phyloP scores from a whole-genome alignment of 1,140 invertebrate species.

The Triops cancriformis region DNA sequence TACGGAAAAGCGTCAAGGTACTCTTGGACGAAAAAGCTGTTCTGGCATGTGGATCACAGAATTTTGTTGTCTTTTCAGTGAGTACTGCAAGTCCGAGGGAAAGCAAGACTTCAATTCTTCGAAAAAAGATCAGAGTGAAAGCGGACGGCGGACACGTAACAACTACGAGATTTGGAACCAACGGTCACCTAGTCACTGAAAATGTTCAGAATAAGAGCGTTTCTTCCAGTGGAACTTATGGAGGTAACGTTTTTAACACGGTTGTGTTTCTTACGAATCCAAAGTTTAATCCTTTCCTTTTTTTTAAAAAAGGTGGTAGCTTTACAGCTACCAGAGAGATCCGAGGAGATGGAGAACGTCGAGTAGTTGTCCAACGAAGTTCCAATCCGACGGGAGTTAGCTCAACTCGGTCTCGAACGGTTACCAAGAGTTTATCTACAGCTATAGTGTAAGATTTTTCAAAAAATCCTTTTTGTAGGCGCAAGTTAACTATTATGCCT shows the following conservation, averaged over 20 bases:
- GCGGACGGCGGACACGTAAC: not conserved
- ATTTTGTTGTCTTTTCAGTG: not conserved
- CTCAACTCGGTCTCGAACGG: not conserved
- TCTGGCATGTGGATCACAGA: not conserved
- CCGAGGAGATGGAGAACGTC: not conserved
- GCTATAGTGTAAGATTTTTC: not conserved
- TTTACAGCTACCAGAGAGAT: slow-evolving; percentile 6
- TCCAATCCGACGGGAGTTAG: not conserved
- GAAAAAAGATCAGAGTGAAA: not conserved
- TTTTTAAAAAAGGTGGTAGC: not conserved
- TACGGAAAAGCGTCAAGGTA: not conserved
- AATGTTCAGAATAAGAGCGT: not conserved
- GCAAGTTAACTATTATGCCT: not conserved
- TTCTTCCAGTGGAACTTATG: not conserved
- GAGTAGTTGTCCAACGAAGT: not conserved
- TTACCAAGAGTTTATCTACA: not conserved
- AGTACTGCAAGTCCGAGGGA: not conserved
- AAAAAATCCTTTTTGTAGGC: not conserved
- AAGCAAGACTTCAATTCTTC: not conserved
- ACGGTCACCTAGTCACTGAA: slow-evolving; percentile 9
- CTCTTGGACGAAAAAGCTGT: not conserved
- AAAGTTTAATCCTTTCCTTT: not conserved
- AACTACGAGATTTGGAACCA: not conserved
- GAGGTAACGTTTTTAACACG: not conserved
- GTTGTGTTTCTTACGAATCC: not conserved